phyloP scores from a whole-genome alignment of 2,113 vertebrate genomes.

The Melanocharis versteri region DNA sequence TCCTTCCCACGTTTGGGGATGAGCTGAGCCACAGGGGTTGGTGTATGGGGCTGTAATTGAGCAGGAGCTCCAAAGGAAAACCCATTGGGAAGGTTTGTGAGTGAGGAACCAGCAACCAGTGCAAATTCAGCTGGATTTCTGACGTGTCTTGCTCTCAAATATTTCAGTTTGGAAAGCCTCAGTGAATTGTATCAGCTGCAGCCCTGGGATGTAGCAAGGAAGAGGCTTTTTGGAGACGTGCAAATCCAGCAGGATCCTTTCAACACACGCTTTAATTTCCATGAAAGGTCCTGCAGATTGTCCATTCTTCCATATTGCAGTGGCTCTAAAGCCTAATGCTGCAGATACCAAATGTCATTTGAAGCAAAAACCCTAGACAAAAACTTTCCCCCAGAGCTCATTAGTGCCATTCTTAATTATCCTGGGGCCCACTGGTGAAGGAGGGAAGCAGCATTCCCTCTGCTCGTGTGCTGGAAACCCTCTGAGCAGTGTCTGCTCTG shows the following conservation, averaged over 20 bases:
- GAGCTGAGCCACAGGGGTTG: background rate
- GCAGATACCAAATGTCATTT: background rate
- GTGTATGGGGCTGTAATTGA: background rate
- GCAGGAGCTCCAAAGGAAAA: background rate
- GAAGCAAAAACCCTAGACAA: background rate
- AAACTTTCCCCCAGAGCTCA: background rate
- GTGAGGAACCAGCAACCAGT: background rate
- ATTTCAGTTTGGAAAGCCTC: background rate
- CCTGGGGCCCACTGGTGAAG: background rate
- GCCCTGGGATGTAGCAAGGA: background rate
- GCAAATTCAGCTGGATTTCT: background rate
- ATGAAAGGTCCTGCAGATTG: background rate
- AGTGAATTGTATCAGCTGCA: background rate
- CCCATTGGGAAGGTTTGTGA: background rate
- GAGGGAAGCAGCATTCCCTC: background rate
- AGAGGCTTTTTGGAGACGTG: background rate
- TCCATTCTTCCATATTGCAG: background rate
- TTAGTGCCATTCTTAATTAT: slow-evolving; percentile 39
- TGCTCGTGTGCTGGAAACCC: background rate
- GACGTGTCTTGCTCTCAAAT: background rate
- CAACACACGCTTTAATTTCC: background rate
- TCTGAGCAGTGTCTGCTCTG: background rate
- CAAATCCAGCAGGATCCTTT: background rate
- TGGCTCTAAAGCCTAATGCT: background rate
- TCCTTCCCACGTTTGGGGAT: accelerated